phyloP scores from a whole-genome alignment of 1,140 invertebrate species.

The Anastrepha ludens region DNA sequence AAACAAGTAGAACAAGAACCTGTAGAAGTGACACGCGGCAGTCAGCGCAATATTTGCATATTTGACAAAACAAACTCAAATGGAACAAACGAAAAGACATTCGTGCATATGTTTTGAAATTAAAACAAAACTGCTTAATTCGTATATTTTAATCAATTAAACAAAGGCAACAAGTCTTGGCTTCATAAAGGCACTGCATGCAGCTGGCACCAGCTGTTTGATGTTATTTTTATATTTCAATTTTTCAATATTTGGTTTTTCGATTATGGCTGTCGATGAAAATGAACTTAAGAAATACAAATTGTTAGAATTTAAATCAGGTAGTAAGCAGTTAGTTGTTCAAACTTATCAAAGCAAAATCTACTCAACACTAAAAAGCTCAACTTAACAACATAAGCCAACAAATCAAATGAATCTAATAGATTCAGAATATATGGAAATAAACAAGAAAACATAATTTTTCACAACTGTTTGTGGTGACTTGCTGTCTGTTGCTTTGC shows the following conservation, averaged over 20 bases:
- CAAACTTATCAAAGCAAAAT: background rate
- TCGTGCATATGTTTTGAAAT: background rate
- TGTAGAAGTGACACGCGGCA: background rate
- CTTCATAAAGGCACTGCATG: no score
- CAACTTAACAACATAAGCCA: background rate
- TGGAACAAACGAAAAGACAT: background rate
- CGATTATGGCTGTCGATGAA: no score
- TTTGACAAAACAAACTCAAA: background rate
- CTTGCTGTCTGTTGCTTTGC: constrained; percentile 16
- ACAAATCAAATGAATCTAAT: background rate
- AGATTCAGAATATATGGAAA: background rate
- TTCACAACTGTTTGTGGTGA: background rate
- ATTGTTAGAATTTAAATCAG: no score
- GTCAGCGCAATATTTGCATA: background rate
- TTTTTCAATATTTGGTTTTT: no score
- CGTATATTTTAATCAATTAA: no score
- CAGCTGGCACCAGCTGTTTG: background rate
- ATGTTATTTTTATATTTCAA: no score
- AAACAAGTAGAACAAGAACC: background rate
- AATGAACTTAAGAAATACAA: no score
- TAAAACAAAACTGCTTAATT: background rate
- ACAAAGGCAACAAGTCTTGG: no score
- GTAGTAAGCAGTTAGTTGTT: background rate
- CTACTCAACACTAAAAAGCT: background rate
- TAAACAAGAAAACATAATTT: background rate